A percentile compares a stretch with the other conserved stretches of the same genome.
Conservation (phyloP, 1,140 invertebrate genomes). For the Ceratina japonica region DNA sequence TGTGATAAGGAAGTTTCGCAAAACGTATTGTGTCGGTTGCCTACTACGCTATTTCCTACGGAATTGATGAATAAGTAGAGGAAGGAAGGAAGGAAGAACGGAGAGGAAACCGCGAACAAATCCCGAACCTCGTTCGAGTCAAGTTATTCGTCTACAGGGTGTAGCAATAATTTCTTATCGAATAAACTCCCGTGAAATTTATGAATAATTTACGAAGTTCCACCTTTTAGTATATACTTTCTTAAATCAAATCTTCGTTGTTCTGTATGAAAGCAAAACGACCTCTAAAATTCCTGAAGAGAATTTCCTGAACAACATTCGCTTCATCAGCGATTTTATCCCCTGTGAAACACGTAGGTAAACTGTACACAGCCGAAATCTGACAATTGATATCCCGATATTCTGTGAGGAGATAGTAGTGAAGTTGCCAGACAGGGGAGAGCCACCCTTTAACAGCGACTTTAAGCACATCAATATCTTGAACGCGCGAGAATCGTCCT, state of each 20-base stretch:
- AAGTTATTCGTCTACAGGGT: slow-evolving; percentile 14
- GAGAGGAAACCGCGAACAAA: slow-evolving; percentile 18
- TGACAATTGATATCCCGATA: background rate
- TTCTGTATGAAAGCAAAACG: background rate
- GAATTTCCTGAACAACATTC: too few relatives aligned
- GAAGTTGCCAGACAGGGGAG: background rate
- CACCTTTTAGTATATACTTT: too few relatives aligned
- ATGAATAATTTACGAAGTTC: too few relatives aligned
- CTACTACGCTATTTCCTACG: background rate
- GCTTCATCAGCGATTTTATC: background rate
- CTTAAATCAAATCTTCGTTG: too few relatives aligned
- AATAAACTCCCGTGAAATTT: too few relatives aligned
- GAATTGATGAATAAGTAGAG: slow-evolving; percentile 7
- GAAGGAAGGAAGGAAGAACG: slow-evolving; percentile 31
- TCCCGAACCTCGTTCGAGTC: background rate
- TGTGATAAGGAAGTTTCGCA: slow-evolving; percentile 33
- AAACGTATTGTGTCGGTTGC: slow-evolving; percentile 20
- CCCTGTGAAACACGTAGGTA: background rate
- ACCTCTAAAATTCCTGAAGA: background rate
- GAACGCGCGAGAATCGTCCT: slow-evolving; percentile 24
- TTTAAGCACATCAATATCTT: slow-evolving; percentile 34
- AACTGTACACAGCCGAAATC: background rate
- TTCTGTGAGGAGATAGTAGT: background rate
- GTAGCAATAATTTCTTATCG: background rate
- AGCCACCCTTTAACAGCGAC: slow-evolving; percentile 17